Conservation (phyloP, 2,113 vertebrate species). For the Rhodinocichla rosea region DNA sequence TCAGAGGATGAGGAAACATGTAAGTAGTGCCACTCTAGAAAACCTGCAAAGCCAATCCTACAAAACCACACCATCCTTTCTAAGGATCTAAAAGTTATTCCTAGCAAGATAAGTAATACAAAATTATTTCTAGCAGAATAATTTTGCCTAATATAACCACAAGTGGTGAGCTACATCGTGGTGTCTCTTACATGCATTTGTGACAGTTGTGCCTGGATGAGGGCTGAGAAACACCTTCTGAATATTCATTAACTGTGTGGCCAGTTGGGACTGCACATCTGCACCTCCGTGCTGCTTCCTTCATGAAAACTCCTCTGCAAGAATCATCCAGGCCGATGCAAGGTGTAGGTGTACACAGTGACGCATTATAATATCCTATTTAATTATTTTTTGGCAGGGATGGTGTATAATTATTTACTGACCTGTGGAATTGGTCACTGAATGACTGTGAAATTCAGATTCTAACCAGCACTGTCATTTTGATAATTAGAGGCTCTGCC, state of each 20-base stretch:
- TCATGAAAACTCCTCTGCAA: background rate
- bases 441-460: conserved; percentile 26
- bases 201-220: background rate
- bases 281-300: background rate
- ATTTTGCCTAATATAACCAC: background rate
- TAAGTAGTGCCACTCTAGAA: background rate
- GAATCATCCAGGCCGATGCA: background rate
- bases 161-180: background rate
- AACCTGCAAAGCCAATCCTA: background rate
- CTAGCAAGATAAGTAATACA: background rate
- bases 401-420: conserved; percentile 13
- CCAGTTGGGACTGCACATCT: background rate
- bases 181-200: background rate
- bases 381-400: background rate
- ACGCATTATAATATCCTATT: background rate
- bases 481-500: conserved; percentile 49
- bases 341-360: background rate
- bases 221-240: background rate
- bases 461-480: conserved; percentile 32
- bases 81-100: background rate
- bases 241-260: background rate
- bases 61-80: background rate
- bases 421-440: background rate
- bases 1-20: background rate
- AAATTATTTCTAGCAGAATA: background rate